Evolutionary conservation across 2,113 vertebrate genomes (phyloP), one percentile per base, ranked within the genome.

Genomic region (Proterorhinus semilunaris): DNA sequence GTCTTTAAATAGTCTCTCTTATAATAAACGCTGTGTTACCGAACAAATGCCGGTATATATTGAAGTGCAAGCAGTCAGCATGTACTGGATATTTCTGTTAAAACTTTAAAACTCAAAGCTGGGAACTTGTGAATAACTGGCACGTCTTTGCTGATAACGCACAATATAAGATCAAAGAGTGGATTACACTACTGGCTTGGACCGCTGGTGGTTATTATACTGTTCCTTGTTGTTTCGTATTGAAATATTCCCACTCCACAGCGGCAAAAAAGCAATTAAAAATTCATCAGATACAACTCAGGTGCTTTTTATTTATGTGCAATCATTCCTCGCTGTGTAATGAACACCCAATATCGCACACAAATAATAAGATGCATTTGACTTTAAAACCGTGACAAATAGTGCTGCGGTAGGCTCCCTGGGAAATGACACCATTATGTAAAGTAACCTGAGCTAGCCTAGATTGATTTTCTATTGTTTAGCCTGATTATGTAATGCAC

Each of bases 401-500:
- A 7, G 55, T 66, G 3, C 7, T 72, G 48, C 50, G 44, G 12
- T 66, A 16, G 71, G 61, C 43, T 43, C 43, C 64, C 15, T 12
- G 66, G 27, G 27, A 72, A 67, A 55, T 17, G 16, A 51, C 68
- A 65, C 27, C 48, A 58, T 58, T 58, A 58, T 58, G 55, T 58
- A 58, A 58, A 58, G 42, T 42, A 58, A 42, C 55, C 27, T 36
- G 10, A 10, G 36, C 12, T 43, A n/a, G 36, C 36, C 42, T n/a
- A 44, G 58, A 61, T 42, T 16, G 58, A 61, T 45, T 61, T 61
- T 61, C 58, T 61, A 61, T 61, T 61, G 58, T 61, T 43, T 61
- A n/a, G 36, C 6, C 42, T 61, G 44, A 44, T 68, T 6, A 61
- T 16, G 17, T 36, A 71, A 71, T 16, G 8, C 9, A 10, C 43